A percentile compares a stretch with the other conserved stretches of the same genome.
phyloP scores from a whole-genome alignment of 2,888 invertebrate genomes.

The Perizoma affinitatum region DNA sequence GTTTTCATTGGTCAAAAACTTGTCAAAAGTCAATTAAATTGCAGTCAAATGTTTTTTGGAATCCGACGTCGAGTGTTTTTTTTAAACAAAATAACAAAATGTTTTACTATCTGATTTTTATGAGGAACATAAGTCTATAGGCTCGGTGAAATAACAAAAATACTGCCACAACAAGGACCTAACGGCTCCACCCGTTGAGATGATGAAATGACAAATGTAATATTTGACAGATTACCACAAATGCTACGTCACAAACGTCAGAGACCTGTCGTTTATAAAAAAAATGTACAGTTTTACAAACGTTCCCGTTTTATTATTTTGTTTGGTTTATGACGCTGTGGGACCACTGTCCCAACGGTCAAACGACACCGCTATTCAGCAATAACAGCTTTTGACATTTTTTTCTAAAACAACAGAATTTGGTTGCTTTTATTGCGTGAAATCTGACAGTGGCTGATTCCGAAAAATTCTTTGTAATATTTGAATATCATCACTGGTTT shows the following conservation, averaged over 20 bases:
- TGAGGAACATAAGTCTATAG: slow-evolving; percentile 5
- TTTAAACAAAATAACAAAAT: background rate
- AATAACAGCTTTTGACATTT: slow-evolving; percentile 56
- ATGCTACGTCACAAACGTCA: slow-evolving; percentile 49
- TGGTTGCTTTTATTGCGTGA: slow-evolving; percentile 68
- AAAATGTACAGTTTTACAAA: slow-evolving; percentile 74
- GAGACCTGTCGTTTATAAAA: slow-evolving; percentile 34
- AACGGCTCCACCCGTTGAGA: slow-evolving; percentile 44
- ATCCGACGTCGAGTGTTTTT: no score
- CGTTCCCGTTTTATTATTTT: slow-evolving; percentile 70
- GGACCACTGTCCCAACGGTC: slow-evolving; percentile 67
- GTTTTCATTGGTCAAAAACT: background rate
- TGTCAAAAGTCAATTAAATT: background rate
- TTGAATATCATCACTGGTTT: slow-evolving; percentile 51
- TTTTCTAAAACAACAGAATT: slow-evolving; percentile 67
- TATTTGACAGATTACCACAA: slow-evolving; percentile 39
- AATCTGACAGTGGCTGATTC: slow-evolving; percentile 70
- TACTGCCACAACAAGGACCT: slow-evolving; percentile 46
- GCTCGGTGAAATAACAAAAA: slow-evolving; percentile 27
- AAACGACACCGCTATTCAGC: slow-evolving; percentile 63
- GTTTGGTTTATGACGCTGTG: slow-evolving; percentile 71
- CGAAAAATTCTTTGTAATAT: slow-evolving; percentile 55
- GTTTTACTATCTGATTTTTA: slow-evolving; percentile 19
- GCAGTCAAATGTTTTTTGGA: no score
- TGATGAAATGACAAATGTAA: slow-evolving; percentile 52